A percentile compares a stretch with the other conserved stretches of the same genome.
Conservation (phyloP, 2,888 invertebrate genomes). For the Xylota sylvarum region DNA sequence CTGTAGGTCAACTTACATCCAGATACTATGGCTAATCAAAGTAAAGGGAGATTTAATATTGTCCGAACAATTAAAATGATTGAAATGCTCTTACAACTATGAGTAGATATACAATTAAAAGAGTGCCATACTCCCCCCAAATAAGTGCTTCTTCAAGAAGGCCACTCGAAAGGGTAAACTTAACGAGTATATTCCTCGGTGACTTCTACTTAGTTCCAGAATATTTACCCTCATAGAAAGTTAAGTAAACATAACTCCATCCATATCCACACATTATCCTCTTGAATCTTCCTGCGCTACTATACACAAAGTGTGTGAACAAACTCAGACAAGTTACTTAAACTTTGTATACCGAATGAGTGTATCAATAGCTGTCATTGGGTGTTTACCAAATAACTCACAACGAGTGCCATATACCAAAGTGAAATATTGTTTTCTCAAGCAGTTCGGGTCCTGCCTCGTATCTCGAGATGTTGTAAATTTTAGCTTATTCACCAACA, state of each 20-base stretch:
- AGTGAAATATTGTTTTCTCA: background rate
- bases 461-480: constrained; percentile 2
- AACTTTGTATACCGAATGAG: background rate
- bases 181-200: background rate
- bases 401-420: background rate
- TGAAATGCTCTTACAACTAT: no score
- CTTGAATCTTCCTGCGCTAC: background rate
- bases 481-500: constrained; percentile 1
- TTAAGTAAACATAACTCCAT: background rate
- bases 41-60: no score
- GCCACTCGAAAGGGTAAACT: background rate
- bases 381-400: constrained; percentile 5
- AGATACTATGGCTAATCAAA: no score
- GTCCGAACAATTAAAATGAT: no score
- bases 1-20: no score
- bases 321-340: constrained; percentile 4
- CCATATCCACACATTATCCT: constrained; percentile 1
- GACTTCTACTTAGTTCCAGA: background rate
- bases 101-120: background rate
- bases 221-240: background rate
- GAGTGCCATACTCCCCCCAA: background rate
- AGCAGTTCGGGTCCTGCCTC: background rate
- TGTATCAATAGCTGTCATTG: constrained; percentile 7
- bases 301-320: background rate
- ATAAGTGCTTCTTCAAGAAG: background rate